These are phyloP conservation scores for Lasioglossum zephyrum DNA, from an alignment of 2,888 invertebrate genomes.

Conservation along the genomic window DNA sequence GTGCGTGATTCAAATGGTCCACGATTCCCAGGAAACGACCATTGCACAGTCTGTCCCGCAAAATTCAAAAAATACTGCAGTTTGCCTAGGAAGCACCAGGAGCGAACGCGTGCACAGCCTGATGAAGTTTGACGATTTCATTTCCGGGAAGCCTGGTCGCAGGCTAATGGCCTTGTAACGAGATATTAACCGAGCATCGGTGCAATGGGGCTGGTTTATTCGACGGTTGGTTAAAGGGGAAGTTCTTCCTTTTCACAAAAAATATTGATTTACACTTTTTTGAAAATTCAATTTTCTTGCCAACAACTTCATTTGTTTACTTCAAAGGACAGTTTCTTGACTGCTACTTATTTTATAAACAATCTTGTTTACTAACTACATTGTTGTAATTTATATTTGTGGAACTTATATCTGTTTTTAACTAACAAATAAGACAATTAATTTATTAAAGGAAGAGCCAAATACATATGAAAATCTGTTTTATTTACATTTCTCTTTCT, in stretches of 20 bases:
- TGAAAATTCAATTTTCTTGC: background rate
- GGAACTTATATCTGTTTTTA: no score
- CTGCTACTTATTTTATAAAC: no score
- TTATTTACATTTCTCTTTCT: no score
- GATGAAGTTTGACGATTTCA: constrained; percentile 1
- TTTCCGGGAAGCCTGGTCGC: background rate
- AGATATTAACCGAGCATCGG: constrained; percentile 22
- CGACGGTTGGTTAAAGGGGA: background rate
- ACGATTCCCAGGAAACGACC: no score
- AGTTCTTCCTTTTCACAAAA: background rate
- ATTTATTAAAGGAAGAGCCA: no score
- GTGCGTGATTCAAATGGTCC: background rate
- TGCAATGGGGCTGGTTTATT: background rate
- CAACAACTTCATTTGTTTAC: no score
- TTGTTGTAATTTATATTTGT: no score
- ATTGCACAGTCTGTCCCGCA: background rate
- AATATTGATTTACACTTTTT: background rate
- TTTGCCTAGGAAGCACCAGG: background rate
- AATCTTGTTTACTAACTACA: no score
- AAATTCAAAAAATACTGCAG: constrained; percentile 1
- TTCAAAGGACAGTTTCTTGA: no score
- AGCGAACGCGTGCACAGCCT: background rate
- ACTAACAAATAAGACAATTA: no score
- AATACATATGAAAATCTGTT: no score
- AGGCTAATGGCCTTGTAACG: constrained; percentile 1